Evolutionary conservation across 2,888 invertebrate species (phyloP).

Genomic region (Eurytoma adleriae): DNA sequence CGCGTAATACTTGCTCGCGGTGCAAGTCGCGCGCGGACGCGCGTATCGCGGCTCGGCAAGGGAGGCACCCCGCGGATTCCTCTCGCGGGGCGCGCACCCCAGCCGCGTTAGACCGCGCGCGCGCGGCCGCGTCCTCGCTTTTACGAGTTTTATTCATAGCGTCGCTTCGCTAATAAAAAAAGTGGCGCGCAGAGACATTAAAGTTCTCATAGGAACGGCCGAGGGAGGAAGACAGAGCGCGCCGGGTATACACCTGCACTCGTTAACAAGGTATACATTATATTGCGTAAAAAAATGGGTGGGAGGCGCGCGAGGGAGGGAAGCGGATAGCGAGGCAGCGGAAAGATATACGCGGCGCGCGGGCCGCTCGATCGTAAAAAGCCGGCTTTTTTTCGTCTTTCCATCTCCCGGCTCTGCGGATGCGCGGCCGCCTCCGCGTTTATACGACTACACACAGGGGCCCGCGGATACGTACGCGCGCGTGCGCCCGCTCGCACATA

Average conservation of each 20-base stretch:
- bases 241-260: slow-evolving; percentile 51
- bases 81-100: slow-evolving; percentile 1
- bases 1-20: no score
- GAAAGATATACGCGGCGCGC: slow-evolving; percentile 51
- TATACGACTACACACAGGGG: not conserved
- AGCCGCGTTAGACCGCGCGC: not conserved
- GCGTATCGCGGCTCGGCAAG: not conserved
- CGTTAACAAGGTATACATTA: slow-evolving; percentile 65
- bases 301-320: slow-evolving; percentile 37
- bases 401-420: slow-evolving; percentile 5
- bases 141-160: slow-evolving; percentile 70
- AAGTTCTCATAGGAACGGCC: slow-evolving; percentile 63
- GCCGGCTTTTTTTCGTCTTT: slow-evolving; percentile 52
- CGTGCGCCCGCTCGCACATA: not conserved
- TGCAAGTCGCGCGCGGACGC: no score
- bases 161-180: slow-evolving; percentile 70
- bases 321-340: slow-evolving; percentile 43
- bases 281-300: slow-evolving; percentile 59
- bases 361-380: slow-evolving; percentile 67
- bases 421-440: not conserved
- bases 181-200: slow-evolving; percentile 68
- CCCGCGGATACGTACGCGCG: not conserved
- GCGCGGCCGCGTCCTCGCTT: slow-evolving; percentile 25
- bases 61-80: not conserved
- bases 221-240: not conserved